Conservation (phyloP, 2,113 vertebrate species). For the Astur gentilis region DNA sequence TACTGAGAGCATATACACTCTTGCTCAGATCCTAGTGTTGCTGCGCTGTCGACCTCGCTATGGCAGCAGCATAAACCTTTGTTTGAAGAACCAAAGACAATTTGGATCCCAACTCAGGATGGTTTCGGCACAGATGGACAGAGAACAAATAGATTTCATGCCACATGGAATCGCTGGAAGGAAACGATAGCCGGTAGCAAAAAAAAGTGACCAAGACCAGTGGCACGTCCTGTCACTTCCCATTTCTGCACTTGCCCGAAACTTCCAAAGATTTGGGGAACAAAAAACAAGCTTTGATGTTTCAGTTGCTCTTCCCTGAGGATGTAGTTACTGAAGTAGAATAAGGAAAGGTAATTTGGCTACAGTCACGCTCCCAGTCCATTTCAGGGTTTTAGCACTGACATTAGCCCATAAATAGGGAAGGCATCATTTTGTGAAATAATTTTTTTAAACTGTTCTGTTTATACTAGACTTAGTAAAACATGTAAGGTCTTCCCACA, state of each 20-base stretch:
- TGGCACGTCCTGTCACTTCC: neutral
- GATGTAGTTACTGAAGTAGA: neutral
- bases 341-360: neutral
- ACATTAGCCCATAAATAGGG: conserved; percentile 17
- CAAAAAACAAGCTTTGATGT: neutral
- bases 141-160: neutral
- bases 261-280: neutral
- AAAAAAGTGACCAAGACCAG: neutral
- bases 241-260: neutral
- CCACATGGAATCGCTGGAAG: neutral
- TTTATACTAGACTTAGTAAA: conserved; percentile 18
- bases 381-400: conserved; percentile 34
- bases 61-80: neutral
- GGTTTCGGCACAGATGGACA: neutral
- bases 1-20: neutral
- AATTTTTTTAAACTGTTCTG: conserved; percentile 35
- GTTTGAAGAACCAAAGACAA: neutral
- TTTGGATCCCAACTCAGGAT: neutral
- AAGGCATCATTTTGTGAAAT: conserved; percentile 25
- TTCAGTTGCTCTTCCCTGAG: neutral
- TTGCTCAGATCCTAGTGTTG: neutral
- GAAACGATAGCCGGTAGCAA: neutral
- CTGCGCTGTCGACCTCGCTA: neutral
- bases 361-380: conserved; percentile 16
- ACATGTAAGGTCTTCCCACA: neutral